Evolutionary conservation across 2,113 vertebrate genomes (phyloP), one percentile per base, ranked within the genome.

Genomic region (Glareola pratincola): DNA sequence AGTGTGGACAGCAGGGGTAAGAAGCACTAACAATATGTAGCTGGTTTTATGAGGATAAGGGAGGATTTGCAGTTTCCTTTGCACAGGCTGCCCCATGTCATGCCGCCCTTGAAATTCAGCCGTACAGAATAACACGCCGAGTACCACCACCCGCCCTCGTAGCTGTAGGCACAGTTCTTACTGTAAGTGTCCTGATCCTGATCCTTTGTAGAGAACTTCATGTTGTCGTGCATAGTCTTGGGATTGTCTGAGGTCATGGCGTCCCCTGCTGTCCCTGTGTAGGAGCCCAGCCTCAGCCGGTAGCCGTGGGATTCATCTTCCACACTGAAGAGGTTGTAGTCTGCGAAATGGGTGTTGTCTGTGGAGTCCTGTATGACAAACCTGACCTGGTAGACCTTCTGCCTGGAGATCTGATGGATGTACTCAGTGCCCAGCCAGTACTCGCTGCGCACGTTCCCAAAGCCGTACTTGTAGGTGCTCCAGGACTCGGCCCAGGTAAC

Each of bases 121-220:
- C 95, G 56, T 32, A 96, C 97, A 2, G 92, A 94, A 6, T 97
- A 96, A 32, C 97, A 98, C 0, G 92, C 54, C 0, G 97, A 97
- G 81, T 79, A 98, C 97, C 97, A 98, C 96, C 97, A 98, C 53
- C 96, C 97, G 0, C 97, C 97, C 53, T 91, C 96, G 0, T 94
- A 97, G 96, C 92, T 91, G 68, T 94, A 90, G 71, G 97, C 97
- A 86, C 97, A 98, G 57, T 97, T 97, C 62, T 77, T 84, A 41
- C 92, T 88, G 75, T 95, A 97, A 34, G 91, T 97, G 85, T 98
- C 97, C 91, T 97, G 96, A 30, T 98, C 97, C 13, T 6, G 79
- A 14, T 98, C 97, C 62, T 96, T 95, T 4, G 97, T 97, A 8
- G 97, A 97, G 76, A 98, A 98, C 14, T 96, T 97, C 97, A 98